phyloP scores from a whole-genome alignment of 2,113 vertebrate genomes.

The Herpailurus yagouaroundi region DNA sequence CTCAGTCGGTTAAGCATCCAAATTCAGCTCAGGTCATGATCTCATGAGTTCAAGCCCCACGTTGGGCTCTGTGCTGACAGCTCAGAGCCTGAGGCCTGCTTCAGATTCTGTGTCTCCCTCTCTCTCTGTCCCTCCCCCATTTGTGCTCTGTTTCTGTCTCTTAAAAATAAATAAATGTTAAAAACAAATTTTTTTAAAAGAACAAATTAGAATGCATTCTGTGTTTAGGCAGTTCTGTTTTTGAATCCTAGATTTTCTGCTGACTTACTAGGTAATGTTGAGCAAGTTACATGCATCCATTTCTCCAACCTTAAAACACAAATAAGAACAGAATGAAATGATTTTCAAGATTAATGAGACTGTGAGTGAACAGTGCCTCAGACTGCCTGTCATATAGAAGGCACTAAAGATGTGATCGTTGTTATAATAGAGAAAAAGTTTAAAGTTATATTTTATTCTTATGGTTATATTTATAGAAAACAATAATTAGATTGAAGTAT shows the following conservation, averaged over 20 bases:
- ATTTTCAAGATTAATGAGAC: neutral
- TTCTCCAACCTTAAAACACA: neutral
- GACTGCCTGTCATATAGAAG: neutral
- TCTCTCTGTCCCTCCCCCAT: too few relatives aligned
- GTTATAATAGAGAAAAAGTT: neutral
- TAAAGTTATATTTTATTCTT: neutral
- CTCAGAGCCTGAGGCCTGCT: too few relatives aligned
- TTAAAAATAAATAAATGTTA: too few relatives aligned
- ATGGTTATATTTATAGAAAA: neutral
- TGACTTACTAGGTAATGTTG: neutral
- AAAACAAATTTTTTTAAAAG: too few relatives aligned
- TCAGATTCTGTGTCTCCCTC: too few relatives aligned
- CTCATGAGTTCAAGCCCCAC: too few relatives aligned
- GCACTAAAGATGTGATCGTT: neutral
- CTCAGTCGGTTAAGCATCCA: too few relatives aligned
- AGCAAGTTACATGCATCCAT: neutral
- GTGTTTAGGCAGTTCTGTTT: neutral
- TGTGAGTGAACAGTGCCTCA: neutral
- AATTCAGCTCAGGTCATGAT: too few relatives aligned
- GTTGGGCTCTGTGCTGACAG: too few relatives aligned
- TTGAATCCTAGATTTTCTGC: neutral
- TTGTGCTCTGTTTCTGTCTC: too few relatives aligned
- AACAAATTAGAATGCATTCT: neutral
- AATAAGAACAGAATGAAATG: neutral
- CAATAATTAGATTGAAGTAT: neutral